Evolutionary conservation across 2,888 invertebrate species (phyloP).

Genomic region (Flexamia atlantica): DNA sequence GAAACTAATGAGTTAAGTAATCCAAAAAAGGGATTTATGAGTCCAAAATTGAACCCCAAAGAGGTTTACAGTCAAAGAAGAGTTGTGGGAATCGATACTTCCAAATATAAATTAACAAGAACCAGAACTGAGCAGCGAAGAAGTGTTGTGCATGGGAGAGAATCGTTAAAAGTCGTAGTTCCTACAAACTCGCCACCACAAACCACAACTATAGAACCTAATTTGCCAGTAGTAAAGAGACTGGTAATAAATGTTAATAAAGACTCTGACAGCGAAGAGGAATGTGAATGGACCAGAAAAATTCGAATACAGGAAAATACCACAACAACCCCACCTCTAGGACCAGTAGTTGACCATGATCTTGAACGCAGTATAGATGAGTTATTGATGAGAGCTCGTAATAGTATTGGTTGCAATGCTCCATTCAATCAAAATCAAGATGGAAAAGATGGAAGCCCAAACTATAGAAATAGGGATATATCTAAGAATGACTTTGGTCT

Average conservation of each 20-base stretch:
- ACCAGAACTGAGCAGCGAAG: constrained; percentile 39
- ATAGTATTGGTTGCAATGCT: neutral
- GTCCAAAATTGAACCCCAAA: neutral
- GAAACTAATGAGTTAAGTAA: neutral
- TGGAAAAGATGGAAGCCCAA: neutral
- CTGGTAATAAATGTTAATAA: constrained; percentile 47
- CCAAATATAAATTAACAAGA: constrained; percentile 40
- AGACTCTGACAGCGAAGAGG: constrained; percentile 60
- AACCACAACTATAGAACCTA: neutral
- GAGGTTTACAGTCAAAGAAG: neutral
- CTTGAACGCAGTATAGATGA: constrained; percentile 45
- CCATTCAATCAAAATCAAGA: neutral
- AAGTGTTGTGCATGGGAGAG: constrained; percentile 54
- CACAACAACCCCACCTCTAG: neutral
- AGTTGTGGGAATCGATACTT: constrained; percentile 15
- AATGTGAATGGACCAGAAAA: constrained; percentile 55
- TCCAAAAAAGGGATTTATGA: neutral
- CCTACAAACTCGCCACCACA: constrained; percentile 23
- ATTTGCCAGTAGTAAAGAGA: constrained; percentile 26
- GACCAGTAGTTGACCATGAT: constrained; percentile 14
- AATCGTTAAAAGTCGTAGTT: constrained; percentile 58
- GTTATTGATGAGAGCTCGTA: constrained; percentile 35
- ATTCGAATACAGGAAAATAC: constrained; percentile 33
- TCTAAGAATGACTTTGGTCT: neutral
- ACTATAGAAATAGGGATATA: neutral